Percentiles rank a stretch among this genome's conserved stretches.
Conservation (phyloP, 2,797 vertebrate species). For the Sphaeramia orbicularis region DNA sequence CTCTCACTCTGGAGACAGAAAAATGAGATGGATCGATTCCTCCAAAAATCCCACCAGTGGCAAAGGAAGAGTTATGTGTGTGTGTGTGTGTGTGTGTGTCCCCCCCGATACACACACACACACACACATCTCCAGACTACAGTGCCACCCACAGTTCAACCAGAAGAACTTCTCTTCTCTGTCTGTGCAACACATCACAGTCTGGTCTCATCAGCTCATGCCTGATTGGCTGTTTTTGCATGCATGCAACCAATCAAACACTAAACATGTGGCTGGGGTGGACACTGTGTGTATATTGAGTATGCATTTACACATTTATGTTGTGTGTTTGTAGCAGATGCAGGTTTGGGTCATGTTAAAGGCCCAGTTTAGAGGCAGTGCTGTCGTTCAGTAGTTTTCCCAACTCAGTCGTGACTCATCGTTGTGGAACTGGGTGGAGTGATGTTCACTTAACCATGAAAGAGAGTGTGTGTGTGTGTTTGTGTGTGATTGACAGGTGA, state of each 20-base stretch:
- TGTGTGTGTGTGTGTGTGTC: no score
- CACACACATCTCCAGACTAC: conserved; percentile 37
- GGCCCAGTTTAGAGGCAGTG: no score
- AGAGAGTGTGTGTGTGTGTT: no score
- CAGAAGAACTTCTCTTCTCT: conserved; percentile 35
- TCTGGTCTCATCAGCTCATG: neutral
- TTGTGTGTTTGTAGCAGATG: no score
- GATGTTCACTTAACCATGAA: conserved; percentile 50
- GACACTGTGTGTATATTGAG: no score
- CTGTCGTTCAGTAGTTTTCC: conserved; percentile 17
- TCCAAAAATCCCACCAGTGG: conserved; percentile 42
- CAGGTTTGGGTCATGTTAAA: no score
- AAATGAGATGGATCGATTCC: conserved; percentile 54
- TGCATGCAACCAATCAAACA: conserved; percentile 14
- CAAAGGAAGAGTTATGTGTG: conserved; percentile 39
- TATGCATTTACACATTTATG: no score
- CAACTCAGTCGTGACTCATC: conserved; percentile 55
- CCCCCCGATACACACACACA: neutral
- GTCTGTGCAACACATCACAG: neutral
- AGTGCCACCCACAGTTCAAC: conserved; percentile 54
- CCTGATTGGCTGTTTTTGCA: conserved; percentile 6
- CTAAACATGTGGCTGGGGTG: neutral
- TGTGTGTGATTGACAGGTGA: conserved; percentile 65
- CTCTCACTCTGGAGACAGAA: conserved; percentile 45
- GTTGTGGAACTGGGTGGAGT: conserved; percentile 68